A percentile compares a stretch with the other conserved stretches of the same genome.
Conservation (phyloP, 2,113 vertebrate genomes). For the Leuciscus idus region DNA sequence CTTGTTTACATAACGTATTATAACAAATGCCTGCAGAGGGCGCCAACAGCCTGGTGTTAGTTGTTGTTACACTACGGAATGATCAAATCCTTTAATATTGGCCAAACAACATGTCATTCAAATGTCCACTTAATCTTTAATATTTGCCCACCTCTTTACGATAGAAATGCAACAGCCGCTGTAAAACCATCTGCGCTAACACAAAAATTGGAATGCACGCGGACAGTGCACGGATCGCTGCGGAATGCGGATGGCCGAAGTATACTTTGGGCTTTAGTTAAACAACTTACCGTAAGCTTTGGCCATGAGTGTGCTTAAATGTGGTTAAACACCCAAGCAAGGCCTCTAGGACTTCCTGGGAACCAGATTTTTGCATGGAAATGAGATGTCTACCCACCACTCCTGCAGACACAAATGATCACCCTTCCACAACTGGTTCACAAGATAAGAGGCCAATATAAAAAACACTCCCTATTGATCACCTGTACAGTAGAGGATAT, state of each 20-base stretch:
- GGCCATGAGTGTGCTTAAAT: constrained; percentile 72
- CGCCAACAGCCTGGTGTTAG: too few relatives aligned
- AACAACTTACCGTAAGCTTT: constrained; percentile 79
- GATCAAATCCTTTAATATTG: too few relatives aligned
- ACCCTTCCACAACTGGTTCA: neutral
- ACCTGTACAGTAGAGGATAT: constrained; percentile 85
- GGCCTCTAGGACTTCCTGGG: constrained; percentile 63
- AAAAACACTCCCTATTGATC: neutral
- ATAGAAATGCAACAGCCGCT: too few relatives aligned
- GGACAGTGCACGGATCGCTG: too few relatives aligned
- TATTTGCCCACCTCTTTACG: too few relatives aligned
- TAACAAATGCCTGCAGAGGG: too few relatives aligned
- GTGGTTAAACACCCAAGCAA: constrained; percentile 74
- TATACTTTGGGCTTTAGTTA: neutral
- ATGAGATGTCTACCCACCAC: constrained; percentile 73
- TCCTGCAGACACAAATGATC: constrained; percentile 70
- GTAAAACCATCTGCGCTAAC: too few relatives aligned
- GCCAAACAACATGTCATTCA: too few relatives aligned
- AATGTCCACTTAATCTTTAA: too few relatives aligned
- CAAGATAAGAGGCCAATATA: neutral
- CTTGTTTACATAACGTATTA: too few relatives aligned
- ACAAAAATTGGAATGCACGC: too few relatives aligned
- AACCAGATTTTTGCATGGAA: constrained; percentile 60
- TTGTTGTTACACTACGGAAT: too few relatives aligned
- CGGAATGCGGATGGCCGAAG: neutral